Base-by-base conservation (phyloP, 2,113 vertebrate species). In the Nibea albiflora region DNA sequence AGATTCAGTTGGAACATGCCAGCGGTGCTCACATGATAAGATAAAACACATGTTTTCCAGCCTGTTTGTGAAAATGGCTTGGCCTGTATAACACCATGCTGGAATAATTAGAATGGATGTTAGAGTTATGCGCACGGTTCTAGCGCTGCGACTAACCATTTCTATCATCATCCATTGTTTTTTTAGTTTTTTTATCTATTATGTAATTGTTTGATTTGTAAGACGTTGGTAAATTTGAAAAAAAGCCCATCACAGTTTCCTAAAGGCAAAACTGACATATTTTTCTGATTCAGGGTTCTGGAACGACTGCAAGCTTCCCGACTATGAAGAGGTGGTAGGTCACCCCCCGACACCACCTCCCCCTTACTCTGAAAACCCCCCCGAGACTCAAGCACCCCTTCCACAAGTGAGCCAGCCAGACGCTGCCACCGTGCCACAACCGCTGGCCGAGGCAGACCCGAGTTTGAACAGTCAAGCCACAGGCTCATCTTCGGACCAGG, bases 231-330 rank as follows among this genome's bases (percentile, higher is more conserved):
- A 4, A 46, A 46, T 14, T 14, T 9, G 8, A 46, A 46, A 46
- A 12, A 46, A 46, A 14, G 3, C 11, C 44, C 3, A 44, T 44
- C 11, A 44, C 44, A 12, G 12, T 44, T 44, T 44, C 11, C 10
- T 12, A 12, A 14, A 46, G 44, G 12, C 44, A 12, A 46, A 46
- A 14, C 20, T 19, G 46, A 49, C 46, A 17, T 5, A 17, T 57
- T 60, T 39, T 80, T n/a, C 22, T 84, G 31, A 57, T 76, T 26
- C 67, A 96, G 96, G 95, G 69, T 95, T 95, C 81, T 96, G 96
- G 96, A 94, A 94, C 2, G 95, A 95, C 89, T 96, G 95, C 87
- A 96, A 96, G 78, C 95, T 96, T 68, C 96, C 96, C 2, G 95
- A 96, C 83, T 96, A 96, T 26, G 95, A 96, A 61, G 96, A 96